These are phyloP conservation scores for Hoplias malabaricus DNA, from an alignment of 2,113 vertebrate genomes.

Conservation along the genomic window DNA sequence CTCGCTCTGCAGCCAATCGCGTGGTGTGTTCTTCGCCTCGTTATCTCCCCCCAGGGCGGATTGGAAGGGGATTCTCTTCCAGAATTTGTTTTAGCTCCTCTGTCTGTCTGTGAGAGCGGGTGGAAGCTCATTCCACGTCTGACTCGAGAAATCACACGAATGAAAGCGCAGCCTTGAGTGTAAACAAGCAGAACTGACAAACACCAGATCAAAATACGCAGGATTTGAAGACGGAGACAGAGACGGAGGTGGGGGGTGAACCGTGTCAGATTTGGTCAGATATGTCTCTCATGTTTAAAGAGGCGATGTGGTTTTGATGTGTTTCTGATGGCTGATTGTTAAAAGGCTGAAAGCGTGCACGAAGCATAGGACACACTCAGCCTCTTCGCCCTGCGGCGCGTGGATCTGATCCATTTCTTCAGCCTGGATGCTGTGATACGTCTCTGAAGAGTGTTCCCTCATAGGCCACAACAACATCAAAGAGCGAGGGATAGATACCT, in stretches of 20 bases:
- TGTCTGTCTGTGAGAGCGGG: constrained; percentile 18
- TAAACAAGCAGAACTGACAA: constrained; percentile 41
- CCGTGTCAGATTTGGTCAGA: constrained; percentile 6
- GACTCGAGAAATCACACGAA: not conserved
- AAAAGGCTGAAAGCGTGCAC: not conserved
- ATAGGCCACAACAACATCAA: constrained; percentile 17
- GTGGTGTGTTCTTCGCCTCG: constrained; percentile 24
- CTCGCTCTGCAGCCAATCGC: constrained; percentile 17
- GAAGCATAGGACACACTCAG: not conserved
- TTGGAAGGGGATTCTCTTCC: constrained; percentile 44
- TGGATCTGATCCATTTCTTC: constrained; percentile 16
- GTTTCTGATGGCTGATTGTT: constrained; percentile 43
- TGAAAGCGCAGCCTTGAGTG: constrained; percentile 17
- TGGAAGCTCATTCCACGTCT: constrained; percentile 35
- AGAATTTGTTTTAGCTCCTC: constrained; percentile 48
- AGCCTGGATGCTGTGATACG: constrained; percentile 19
- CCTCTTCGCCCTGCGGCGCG: constrained; percentile 8
- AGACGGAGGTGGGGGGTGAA: not conserved
- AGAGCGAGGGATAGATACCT: constrained; percentile 9
- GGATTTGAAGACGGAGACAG: not conserved
- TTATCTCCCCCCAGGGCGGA: constrained; percentile 38
- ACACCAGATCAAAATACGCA: constrained; percentile 32
- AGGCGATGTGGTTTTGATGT: too few relatives aligned
- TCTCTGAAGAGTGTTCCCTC: constrained; percentile 6
- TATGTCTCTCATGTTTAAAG: constrained; percentile 28